These are phyloP conservation scores for Marmota monax DNA, from an alignment of 2,113 vertebrate species.

Conservation along the genomic window DNA sequence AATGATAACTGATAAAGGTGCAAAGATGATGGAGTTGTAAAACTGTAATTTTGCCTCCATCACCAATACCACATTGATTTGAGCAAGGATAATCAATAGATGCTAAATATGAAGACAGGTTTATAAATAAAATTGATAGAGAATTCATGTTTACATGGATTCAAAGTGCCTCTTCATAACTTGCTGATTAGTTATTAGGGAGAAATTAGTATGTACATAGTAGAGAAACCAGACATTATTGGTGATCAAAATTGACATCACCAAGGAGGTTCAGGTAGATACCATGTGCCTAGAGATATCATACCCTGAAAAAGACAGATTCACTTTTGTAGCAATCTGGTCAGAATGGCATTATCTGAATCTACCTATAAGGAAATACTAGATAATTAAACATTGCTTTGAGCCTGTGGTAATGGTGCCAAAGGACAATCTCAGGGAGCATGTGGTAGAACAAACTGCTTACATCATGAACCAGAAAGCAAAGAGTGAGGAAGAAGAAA, in stretches of 20 bases:
- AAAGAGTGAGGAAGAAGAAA: not conserved
- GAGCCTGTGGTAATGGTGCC: not conserved
- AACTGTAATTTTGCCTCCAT: not conserved
- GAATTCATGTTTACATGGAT: not conserved
- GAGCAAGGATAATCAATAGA: not conserved
- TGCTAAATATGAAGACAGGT: not conserved
- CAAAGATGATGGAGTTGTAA: not conserved
- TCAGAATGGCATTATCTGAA: not conserved
- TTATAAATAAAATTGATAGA: not conserved
- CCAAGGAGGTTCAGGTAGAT: not conserved
- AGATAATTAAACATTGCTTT: not conserved
- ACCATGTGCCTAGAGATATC: not conserved
- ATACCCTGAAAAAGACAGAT: not conserved
- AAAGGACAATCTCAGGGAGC: not conserved
- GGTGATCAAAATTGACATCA: not conserved
- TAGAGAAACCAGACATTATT: not conserved
- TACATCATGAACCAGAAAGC: no score
- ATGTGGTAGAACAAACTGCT: not conserved
- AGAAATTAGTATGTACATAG: not conserved
- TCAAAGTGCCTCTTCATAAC: not conserved
- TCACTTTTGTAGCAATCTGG: not conserved
- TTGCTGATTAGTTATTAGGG: not conserved
- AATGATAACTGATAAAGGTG: not conserved
- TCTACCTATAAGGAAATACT: not conserved
- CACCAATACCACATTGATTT: not conserved